Conservation (phyloP, 2,797 vertebrate genomes). For the Dromococcyx pavoninus region DNA sequence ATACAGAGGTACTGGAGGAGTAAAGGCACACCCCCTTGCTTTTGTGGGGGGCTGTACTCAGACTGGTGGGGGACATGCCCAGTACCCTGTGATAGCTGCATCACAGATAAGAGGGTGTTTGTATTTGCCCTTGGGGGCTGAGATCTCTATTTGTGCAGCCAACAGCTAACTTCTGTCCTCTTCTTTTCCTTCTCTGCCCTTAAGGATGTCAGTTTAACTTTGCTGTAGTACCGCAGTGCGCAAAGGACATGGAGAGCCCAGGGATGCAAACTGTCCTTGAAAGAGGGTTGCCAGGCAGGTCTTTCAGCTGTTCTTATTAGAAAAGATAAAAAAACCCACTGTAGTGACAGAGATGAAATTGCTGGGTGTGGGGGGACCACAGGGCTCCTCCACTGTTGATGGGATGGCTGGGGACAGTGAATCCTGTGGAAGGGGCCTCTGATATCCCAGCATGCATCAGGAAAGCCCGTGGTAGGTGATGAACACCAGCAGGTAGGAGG, state of each 20-base stretch:
- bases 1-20: neutral
- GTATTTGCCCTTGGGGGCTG: neutral
- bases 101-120: neutral
- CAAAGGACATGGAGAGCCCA: neutral
- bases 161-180: neutral
- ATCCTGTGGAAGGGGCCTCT: neutral
- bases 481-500: neutral
- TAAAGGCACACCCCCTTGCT: fast-evolving
- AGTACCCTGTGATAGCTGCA: neutral
- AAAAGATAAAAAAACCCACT: too few species aligned
- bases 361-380: neutral
- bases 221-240: fast-evolving
- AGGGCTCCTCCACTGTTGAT: neutral
- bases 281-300: neutral
- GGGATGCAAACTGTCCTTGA: neutral
- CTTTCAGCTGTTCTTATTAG: neutral
- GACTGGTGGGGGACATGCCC: neutral
- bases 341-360: neutral
- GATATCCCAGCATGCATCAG: neutral
- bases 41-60: neutral
- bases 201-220: neutral
- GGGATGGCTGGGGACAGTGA: neutral
- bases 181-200: neutral
- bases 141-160: neutral
- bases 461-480: neutral